A percentile compares a stretch with the other conserved stretches of the same genome.
phyloP scores from a whole-genome alignment of 2,797 vertebrate genomes.

The Chaetodon trifasciatus region DNA sequence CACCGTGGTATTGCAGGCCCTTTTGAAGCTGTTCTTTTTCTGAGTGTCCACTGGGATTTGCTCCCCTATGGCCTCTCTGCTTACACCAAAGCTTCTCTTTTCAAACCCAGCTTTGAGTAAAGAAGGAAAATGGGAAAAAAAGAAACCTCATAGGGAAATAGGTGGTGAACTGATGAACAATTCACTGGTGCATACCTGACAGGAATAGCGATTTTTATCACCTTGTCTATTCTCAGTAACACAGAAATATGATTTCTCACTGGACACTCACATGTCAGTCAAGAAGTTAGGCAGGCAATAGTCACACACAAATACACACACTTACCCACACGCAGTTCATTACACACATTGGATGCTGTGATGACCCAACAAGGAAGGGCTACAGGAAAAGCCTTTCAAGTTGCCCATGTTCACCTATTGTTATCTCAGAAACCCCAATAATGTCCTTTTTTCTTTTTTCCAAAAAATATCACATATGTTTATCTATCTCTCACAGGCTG shows the following conservation, averaged over 20 bases:
- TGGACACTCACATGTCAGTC: constrained; percentile 76
- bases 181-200: constrained; percentile 85
- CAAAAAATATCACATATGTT: neutral
- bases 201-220: constrained; percentile 83
- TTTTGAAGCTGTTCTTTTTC: constrained; percentile 87
- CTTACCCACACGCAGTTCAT: constrained; percentile 21
- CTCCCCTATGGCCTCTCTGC: constrained; percentile 84
- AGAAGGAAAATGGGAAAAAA: constrained; percentile 70
- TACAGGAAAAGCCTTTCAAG: neutral
- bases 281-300: constrained; percentile 66
- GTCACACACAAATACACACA: constrained; percentile 26
- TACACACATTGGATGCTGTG: neutral
- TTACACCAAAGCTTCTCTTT: constrained; percentile 87
- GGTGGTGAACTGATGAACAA: constrained; percentile 85
- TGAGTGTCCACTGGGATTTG: constrained; percentile 80
- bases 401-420: neutral
- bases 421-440: neutral
- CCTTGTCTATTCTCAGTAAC: constrained; percentile 73
- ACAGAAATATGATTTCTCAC: constrained; percentile 77
- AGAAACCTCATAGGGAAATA: constrained; percentile 83
- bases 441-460: neutral
- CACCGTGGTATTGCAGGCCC: constrained; percentile 79
- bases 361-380: constrained; percentile 9
- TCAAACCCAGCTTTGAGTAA: constrained; percentile 85
- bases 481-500: neutral